Percentiles rank a stretch among this genome's conserved stretches.
Evolutionary conservation across 2,113 vertebrate species (phyloP).

Genomic region (Gambusia holbrooki): DNA sequence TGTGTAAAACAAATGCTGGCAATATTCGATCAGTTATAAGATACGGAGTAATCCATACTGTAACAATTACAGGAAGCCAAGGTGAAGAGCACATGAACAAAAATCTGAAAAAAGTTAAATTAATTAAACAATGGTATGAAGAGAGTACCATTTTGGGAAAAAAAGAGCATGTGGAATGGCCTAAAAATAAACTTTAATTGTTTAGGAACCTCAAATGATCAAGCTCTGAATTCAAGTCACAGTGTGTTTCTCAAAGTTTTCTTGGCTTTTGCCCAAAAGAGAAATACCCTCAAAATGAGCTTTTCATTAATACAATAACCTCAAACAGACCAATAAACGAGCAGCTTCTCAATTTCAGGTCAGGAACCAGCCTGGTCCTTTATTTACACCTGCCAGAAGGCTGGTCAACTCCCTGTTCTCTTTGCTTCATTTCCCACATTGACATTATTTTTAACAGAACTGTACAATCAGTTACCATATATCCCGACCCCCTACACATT

Average conservation of each 20-base stretch:
- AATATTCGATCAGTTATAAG: background rate
- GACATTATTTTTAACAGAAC: background rate
- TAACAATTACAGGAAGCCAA: background rate
- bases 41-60: background rate
- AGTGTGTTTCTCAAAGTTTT: too few relatives aligned
- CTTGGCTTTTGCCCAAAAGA: background rate
- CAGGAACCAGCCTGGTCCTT: too few relatives aligned
- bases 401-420: too few relatives aligned
- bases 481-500: background rate
- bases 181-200: too few relatives aligned
- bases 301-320: background rate
- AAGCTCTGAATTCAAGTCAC: too few relatives aligned
- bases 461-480: constrained; percentile 20
- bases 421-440: too few relatives aligned
- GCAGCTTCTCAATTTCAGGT: background rate
- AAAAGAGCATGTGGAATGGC: too few relatives aligned
- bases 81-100: background rate
- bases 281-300: background rate
- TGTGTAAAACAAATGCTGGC: too few relatives aligned
- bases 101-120: background rate
- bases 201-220: too few relatives aligned
- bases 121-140: too few relatives aligned
- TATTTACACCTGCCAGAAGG: too few relatives aligned
- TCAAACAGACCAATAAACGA: background rate
- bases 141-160: too few relatives aligned